Evolutionary conservation across 2,113 vertebrate species (phyloP).

Genomic region (Psilopsiagon aymara): DNA sequence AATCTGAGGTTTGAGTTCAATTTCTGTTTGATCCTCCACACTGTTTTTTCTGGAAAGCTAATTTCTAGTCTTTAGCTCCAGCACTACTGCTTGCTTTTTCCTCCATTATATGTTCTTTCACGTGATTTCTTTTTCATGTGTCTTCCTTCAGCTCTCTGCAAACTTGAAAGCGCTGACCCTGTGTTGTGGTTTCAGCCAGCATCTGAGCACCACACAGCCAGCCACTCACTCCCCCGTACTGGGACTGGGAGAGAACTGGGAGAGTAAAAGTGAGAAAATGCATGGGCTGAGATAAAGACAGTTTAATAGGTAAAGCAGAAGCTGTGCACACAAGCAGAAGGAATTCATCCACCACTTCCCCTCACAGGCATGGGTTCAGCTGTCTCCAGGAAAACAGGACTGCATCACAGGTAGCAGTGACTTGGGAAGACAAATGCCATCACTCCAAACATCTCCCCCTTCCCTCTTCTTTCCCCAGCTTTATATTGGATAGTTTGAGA

Average conservation of each 20-base stretch:
- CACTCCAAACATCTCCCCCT: neutral
- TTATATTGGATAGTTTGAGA: neutral
- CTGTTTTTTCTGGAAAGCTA: slow-evolving; percentile 6
- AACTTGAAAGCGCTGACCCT: neutral
- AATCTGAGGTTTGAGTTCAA: neutral
- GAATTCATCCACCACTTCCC: neutral
- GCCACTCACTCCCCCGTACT: neutral
- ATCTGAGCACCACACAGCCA: neutral
- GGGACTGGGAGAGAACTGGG: neutral
- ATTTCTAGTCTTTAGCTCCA: neutral
- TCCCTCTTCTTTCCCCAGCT: neutral
- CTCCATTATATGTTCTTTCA: neutral
- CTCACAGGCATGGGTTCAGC: neutral
- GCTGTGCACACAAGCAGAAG: neutral
- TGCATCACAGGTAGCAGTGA: neutral
- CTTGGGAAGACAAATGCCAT: neutral
- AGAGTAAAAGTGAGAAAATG: neutral
- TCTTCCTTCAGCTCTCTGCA: neutral
- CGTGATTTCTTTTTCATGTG: slow-evolving; percentile 1
- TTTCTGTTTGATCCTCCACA: neutral
- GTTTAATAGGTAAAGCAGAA: neutral
- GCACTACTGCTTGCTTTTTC: neutral
- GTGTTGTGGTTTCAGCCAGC: neutral
- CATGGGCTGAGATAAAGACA: neutral
- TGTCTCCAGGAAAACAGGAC: neutral